Base-by-base conservation (phyloP, 2,888 invertebrate species). In the Pachydiplax longipennis region DNA sequence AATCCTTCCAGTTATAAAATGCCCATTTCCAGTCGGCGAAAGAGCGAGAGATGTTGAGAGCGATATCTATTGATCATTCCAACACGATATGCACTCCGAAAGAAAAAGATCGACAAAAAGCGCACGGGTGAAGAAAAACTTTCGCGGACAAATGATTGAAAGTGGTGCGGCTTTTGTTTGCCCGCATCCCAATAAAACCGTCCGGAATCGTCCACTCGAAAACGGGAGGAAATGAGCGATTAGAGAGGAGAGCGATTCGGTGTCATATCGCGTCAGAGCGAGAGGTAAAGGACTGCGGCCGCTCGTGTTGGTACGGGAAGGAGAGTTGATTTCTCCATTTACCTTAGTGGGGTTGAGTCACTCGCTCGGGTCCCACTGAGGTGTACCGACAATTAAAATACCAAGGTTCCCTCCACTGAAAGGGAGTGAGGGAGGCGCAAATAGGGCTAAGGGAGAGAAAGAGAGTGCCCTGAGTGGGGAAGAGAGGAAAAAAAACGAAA, bases 341-440 rank as follows among this genome's bases (percentile, higher is more conserved):
- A 81, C 40, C 81, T 81, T 15, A 15, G 35, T 22, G 37, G 15
- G 44, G 40, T 44, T 81, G 81, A 81, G 81, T 44, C 81, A 81
- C 81, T 81, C 80, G 15, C 6, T 80, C 80, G 37, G n/a, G 81
- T 44, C 81, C 81, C 81, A 44, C 81, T 44, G 37, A 81, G 40
- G 81, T 81, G 81, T 44, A 81, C 81, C 81, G 40, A 81, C 81
- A 81, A 81, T 81, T 81, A 81, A 81, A 81, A 81, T 81, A 81
- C 81, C 81, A 81, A 81, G 44, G 81, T 82, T 82, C 82, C 82
- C 18, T 40, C 81, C 48, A 2, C 48, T 3, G 25, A 0, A 1
- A 22, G 31, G 73, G 25, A 25, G 25, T 25, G 65, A 8, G 61
- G n/a, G 61, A 61, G 5, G 37, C n/a, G 61, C 18, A 37, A 22